Evolutionary conservation across 2,888 invertebrate genomes (phyloP).

Genomic region (Eustalomyia histrio): DNA sequence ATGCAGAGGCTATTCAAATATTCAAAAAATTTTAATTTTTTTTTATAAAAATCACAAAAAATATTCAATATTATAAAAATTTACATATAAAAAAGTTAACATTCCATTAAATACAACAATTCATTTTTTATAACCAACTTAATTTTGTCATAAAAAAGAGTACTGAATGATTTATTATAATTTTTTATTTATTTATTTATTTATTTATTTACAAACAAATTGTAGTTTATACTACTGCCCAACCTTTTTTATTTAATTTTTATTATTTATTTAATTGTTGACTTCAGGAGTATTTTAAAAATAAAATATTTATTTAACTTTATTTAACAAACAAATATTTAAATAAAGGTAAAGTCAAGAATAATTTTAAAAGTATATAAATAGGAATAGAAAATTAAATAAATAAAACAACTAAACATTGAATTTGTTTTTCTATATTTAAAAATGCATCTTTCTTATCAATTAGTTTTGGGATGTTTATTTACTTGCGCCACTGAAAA

Average conservation of each 20-base stretch:
- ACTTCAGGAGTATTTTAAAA: slow-evolving; percentile 16
- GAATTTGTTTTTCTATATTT: slow-evolving; percentile 11
- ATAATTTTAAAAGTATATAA: slow-evolving; percentile 17
- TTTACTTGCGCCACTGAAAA: slow-evolving; percentile 61
- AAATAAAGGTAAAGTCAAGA: slow-evolving; percentile 19
- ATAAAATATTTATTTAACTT: slow-evolving; percentile 5
- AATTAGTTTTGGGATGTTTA: slow-evolving; percentile 38
- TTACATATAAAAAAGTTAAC: too few species aligned
- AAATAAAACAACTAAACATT: slow-evolving; percentile 16
- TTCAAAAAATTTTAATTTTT: too few species aligned
- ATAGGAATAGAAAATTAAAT: slow-evolving; percentile 11
- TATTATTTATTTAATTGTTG: slow-evolving; percentile 31
- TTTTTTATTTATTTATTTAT: too few species aligned
- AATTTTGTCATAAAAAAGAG: background rate
- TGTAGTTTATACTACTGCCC: too few species aligned
- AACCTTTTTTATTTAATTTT: background rate
- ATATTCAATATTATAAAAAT: too few species aligned
- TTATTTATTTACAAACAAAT: too few species aligned
- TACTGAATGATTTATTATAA: background rate
- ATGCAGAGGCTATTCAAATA: too few species aligned
- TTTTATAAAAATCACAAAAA: too few species aligned
- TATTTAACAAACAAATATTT: slow-evolving; percentile 20
- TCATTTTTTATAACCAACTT: too few species aligned
- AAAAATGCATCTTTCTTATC: slow-evolving; percentile 58
- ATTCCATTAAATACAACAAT: too few species aligned